These are phyloP conservation scores for Tetrapedia diversipes DNA, from an alignment of 2,888 invertebrate species.

Conservation along the genomic window DNA sequence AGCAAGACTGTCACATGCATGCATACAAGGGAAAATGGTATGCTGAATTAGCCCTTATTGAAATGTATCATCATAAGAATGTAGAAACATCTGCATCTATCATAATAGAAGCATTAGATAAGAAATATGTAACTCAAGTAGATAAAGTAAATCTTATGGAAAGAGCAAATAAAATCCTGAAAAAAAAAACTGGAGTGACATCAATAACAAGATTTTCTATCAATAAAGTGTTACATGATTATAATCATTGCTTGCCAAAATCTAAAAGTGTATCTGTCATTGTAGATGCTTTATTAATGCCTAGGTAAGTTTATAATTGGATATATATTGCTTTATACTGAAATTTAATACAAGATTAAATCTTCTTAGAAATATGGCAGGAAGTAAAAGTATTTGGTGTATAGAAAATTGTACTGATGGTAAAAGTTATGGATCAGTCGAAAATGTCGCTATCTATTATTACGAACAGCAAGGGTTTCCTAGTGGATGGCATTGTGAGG, in stretches of 20 bases:
- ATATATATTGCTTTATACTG: not conserved
- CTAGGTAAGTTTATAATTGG: constrained; percentile 55
- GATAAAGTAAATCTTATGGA: constrained; percentile 70
- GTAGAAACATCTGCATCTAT: constrained; percentile 68
- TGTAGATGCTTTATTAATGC: constrained; percentile 58
- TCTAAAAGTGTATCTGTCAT: not conserved
- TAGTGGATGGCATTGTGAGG: constrained; percentile 87
- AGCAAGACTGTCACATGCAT: constrained; percentile 65
- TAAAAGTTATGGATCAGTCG: constrained; percentile 73
- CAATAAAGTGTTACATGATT: not conserved
- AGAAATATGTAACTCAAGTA: constrained; percentile 64
- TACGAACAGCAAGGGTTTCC: constrained; percentile 70
- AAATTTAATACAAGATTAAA: not conserved
- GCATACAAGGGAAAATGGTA: constrained; percentile 73
- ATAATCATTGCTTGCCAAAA: not conserved
- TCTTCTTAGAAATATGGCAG: constrained; percentile 55
- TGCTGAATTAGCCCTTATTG: constrained; percentile 76
- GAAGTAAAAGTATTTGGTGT: constrained; percentile 75
- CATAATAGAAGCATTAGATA: constrained; percentile 68
- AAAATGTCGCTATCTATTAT: constrained; percentile 71
- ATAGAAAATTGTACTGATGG: constrained; percentile 53
- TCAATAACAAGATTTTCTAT: not conserved
- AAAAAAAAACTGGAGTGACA: constrained; percentile 66
- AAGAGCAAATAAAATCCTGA: constrained; percentile 70
- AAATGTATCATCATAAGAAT: constrained; percentile 75